A percentile compares a stretch with the other conserved stretches of the same genome.
phyloP scores from a whole-genome alignment of 2,888 invertebrate genomes.

The Acleris holmiana region DNA sequence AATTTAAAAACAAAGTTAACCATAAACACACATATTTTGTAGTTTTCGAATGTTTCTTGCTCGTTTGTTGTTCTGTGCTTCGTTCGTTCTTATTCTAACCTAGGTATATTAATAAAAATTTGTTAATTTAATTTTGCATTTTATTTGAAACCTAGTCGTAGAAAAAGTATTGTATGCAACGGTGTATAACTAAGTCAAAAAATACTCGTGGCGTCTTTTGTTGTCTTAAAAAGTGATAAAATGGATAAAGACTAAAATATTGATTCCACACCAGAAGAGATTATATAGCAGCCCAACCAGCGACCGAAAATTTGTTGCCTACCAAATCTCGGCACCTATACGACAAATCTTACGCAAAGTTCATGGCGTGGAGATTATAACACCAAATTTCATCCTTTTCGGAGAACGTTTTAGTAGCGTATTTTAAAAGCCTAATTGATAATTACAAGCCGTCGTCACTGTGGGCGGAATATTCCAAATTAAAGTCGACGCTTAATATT shows the following conservation, averaged over 20 bases:
- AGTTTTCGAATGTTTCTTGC: no score
- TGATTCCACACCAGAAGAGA: background rate
- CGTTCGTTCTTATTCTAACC: no score
- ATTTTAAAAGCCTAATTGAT: background rate
- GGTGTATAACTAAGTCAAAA: no score
- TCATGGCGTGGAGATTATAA: slow-evolving; percentile 2
- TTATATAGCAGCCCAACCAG: background rate
- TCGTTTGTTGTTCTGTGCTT: no score
- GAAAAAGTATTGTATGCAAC: no score
- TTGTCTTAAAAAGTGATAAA: no score
- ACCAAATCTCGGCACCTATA: slow-evolving; percentile 3
- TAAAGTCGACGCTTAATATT: background rate
- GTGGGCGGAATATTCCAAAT: slow-evolving; percentile 7
- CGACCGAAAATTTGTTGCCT: background rate
- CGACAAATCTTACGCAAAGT: background rate
- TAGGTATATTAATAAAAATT: no score
- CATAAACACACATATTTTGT: no score
- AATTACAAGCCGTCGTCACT: slow-evolving; percentile 1
- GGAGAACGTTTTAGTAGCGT: slow-evolving; percentile 1
- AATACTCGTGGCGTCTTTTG: no score
- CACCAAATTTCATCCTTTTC: background rate
- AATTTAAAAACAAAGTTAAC: no score
- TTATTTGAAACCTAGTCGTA: no score
- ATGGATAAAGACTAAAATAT: background rate
- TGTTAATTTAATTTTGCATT: no score